phyloP scores from a whole-genome alignment of 1,140 invertebrate genomes.

The Eumeta japonica region DNA sequence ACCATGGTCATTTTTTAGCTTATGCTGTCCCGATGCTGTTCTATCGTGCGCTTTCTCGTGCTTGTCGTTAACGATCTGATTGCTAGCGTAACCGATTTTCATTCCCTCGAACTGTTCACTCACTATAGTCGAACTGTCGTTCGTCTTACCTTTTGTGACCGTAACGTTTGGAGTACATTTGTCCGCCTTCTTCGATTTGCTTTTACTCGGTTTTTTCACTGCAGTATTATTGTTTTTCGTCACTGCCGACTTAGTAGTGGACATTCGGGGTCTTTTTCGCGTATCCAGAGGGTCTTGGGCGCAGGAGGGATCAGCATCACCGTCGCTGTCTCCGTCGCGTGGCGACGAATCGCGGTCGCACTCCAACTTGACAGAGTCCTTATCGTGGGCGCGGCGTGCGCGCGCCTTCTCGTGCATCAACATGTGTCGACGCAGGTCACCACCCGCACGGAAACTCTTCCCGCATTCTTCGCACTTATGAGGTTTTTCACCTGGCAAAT shows the following conservation, averaged over 20 bases:
- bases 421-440: conserved; percentile 87
- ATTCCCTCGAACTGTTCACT: background rate
- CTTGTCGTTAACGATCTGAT: no score
- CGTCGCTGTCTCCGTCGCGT: no score
- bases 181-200: background rate
- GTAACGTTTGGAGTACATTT: conserved; percentile 31
- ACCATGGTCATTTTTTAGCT: no score
- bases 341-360: no score
- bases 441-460: conserved; percentile 81
- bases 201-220: conserved; percentile 3
- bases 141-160: conserved; percentile 18
- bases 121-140: conserved; percentile 15
- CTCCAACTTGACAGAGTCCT: no score
- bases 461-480: conserved; percentile 75
- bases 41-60: no score
- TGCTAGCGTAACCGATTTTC: conserved; percentile 6
- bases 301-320: no score
- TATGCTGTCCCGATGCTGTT: no score
- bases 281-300: no score
- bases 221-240: no score
- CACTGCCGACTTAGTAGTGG: conserved; percentile 13
- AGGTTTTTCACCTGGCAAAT: conserved; percentile 70
- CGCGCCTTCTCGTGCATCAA: conserved; percentile 65
- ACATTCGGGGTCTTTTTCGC: conserved; percentile 13
- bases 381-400: conserved; percentile 17